Evolutionary conservation across 2,888 invertebrate genomes (phyloP).

Genomic region (Teleiodes luculella): DNA sequence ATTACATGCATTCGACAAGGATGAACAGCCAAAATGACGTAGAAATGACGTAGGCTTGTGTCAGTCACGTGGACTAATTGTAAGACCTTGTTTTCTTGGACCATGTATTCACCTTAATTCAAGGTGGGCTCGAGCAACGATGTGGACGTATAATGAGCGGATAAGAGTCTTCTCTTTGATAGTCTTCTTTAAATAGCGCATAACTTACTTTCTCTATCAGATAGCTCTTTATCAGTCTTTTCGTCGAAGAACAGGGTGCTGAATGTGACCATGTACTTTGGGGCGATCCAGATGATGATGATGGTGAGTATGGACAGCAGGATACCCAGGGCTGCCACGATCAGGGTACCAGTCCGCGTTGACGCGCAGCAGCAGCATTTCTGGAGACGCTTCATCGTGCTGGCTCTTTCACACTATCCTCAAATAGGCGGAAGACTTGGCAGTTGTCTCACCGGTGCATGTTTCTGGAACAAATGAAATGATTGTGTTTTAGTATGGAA

Average conservation of each 20-base stretch:
- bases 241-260: slow-evolving; percentile 88
- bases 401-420: background rate
- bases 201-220: slow-evolving; percentile 82
- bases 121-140: too few species aligned
- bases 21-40: too few species aligned
- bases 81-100: too few species aligned
- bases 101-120: too few species aligned
- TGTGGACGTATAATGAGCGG: too few species aligned
- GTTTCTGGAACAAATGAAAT: slow-evolving; percentile 4
- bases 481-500: too few species aligned
- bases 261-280: slow-evolving; percentile 81
- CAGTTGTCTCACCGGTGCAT: slow-evolving; percentile 8
- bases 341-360: slow-evolving; percentile 74
- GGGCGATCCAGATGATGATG: slow-evolving; percentile 73
- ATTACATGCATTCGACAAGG: too few species aligned
- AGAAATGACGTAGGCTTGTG: too few species aligned
- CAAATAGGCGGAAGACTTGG: slow-evolving; percentile 5
- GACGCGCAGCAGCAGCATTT: slow-evolving; percentile 86
- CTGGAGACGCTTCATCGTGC: slow-evolving; percentile 75
- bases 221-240: slow-evolving; percentile 69
- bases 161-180: too few species aligned
- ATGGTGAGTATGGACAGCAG: slow-evolving; percentile 85
- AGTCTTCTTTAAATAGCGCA: too few species aligned
- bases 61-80: too few species aligned
- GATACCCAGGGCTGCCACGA: slow-evolving; percentile 85